These are phyloP conservation scores for Oophaga sylvatica DNA, from an alignment of 2,797 vertebrate species.

Conservation along the genomic window DNA sequence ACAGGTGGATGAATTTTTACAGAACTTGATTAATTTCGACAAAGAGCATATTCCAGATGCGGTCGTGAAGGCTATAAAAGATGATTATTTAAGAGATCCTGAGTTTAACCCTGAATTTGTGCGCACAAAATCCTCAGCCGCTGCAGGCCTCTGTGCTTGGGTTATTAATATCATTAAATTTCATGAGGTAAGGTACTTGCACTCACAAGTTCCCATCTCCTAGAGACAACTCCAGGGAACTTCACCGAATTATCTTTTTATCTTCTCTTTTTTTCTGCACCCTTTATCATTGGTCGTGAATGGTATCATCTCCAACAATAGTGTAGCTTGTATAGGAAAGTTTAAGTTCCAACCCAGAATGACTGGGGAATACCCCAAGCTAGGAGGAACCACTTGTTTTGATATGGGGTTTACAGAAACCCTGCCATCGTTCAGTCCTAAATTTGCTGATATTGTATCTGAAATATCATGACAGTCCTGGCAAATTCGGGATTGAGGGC, in stretches of 20 bases:
- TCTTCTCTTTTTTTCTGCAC: no score
- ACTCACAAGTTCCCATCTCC: background rate
- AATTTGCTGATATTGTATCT: no score
- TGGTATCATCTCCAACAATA: no score
- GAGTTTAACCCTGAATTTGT: conserved; percentile 84
- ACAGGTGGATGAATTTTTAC: conserved; percentile 78
- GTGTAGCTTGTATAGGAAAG: no score
- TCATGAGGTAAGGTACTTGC: conserved; percentile 70
- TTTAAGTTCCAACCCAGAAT: no score
- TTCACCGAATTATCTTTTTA: background rate
- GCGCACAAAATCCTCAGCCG: conserved; percentile 78
- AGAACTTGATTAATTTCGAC: conserved; percentile 81
- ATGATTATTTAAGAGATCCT: conserved; percentile 76
- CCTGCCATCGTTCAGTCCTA: no score
- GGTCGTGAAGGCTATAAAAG: conserved; percentile 75
- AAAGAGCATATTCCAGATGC: conserved; percentile 77
- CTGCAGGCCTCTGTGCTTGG: conserved; percentile 77
- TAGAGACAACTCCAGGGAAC: background rate
- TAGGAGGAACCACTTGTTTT: no score
- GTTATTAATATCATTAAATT: conserved; percentile 80
- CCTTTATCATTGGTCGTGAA: no score
- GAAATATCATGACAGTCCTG: no score
- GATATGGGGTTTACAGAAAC: no score
- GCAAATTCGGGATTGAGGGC: no score
- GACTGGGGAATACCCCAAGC: no score